A percentile compares a stretch with the other conserved stretches of the same genome.
phyloP scores from a whole-genome alignment of 2,797 vertebrate species.

The Garrulus glandarius region DNA sequence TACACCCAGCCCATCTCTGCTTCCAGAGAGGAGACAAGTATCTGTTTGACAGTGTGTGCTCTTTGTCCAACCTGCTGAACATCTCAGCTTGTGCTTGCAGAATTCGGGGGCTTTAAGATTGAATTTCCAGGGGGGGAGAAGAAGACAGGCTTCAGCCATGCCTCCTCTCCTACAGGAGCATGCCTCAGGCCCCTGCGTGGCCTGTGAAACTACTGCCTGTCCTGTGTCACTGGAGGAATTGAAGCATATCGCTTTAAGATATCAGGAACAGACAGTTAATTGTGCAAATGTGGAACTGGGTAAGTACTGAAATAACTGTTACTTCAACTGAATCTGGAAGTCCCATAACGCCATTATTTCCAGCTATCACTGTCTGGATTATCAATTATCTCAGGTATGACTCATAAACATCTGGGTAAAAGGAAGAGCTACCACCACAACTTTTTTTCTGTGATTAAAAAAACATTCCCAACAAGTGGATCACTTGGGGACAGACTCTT shows the following conservation, averaged over 20 bases:
- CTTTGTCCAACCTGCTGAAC: background rate
- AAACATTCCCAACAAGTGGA: background rate
- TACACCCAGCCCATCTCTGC: background rate
- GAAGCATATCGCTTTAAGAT: background rate
- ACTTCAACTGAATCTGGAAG: background rate
- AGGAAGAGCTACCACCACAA: background rate
- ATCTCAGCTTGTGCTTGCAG: background rate
- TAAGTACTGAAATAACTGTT: background rate
- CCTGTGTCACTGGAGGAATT: background rate
- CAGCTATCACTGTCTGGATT: background rate
- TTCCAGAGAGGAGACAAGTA: background rate
- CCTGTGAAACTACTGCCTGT: background rate
- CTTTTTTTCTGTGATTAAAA: background rate
- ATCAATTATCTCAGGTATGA: background rate
- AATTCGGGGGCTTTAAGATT: background rate
- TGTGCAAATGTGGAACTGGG: background rate
- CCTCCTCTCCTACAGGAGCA: rapidly evolving
- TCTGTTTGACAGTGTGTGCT: background rate
- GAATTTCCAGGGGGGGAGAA: background rate
- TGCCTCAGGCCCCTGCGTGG: rapidly evolving
- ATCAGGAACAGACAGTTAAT: background rate
- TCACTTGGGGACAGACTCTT: background rate
- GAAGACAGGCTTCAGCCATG: background rate
- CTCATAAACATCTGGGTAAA: background rate
- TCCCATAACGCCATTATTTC: background rate